phyloP scores from a whole-genome alignment of 2,113 vertebrate species.

The Choloepus hoffmanni region DNA sequence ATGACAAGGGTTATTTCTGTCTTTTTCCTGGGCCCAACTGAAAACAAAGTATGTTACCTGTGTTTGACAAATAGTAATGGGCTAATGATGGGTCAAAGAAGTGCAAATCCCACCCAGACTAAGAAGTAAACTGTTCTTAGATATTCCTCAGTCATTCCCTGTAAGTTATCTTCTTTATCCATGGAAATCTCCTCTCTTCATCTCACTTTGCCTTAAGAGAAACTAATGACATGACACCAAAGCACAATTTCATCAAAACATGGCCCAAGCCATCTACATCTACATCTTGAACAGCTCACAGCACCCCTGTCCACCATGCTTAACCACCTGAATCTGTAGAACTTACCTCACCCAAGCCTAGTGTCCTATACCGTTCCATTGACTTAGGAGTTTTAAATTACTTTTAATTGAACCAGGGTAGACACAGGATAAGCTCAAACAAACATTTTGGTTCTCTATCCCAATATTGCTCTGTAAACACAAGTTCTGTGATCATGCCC shows the following conservation, averaged over 20 bases:
- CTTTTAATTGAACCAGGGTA: neutral
- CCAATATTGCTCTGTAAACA: neutral
- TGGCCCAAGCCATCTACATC: neutral
- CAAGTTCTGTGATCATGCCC: neutral
- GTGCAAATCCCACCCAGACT: neutral
- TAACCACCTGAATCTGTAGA: neutral
- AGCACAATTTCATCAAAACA: neutral
- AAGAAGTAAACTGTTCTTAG: slow-evolving; percentile 59
- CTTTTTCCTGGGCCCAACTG: neutral
- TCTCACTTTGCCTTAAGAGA: slow-evolving; percentile 51
- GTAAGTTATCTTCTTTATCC: neutral
- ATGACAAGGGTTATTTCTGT: neutral
- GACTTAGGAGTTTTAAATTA: neutral
- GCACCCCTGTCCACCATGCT: neutral
- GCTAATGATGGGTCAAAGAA: slow-evolving; percentile 17
- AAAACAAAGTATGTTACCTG: neutral
- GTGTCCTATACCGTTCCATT: neutral
- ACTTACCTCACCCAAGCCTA: neutral
- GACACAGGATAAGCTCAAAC: neutral
- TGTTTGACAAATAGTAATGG: slow-evolving; percentile 29
- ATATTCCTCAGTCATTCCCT: slow-evolving; percentile 20
- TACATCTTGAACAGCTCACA: neutral
- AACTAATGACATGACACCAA: neutral
- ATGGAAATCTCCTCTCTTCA: neutral
- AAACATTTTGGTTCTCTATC: slow-evolving; percentile 22